These are phyloP conservation scores for Cephus runcator DNA, from an alignment of 2,888 invertebrate genomes.

Conservation along the genomic window DNA sequence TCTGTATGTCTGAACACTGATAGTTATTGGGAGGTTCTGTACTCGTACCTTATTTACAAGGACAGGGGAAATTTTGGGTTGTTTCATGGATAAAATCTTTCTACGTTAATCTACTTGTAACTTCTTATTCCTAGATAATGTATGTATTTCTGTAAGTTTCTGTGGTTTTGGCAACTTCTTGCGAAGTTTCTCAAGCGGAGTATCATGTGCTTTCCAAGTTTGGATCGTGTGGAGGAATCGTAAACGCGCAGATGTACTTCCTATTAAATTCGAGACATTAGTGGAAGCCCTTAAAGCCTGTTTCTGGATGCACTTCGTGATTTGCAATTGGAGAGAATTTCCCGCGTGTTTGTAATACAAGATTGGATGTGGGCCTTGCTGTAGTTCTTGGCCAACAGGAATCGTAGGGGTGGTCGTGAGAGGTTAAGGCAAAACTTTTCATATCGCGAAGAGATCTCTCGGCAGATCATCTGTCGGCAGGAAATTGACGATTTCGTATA, in stretches of 20 bases:
- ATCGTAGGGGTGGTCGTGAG: neutral
- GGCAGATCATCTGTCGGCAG: neutral
- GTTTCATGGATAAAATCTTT: neutral
- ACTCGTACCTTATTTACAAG: neutral
- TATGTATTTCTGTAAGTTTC: neutral
- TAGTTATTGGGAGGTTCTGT: neutral
- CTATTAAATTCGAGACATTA: neutral
- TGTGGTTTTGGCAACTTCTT: neutral
- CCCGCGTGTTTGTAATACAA: neutral
- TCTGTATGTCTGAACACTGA: neutral
- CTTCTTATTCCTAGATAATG: neutral
- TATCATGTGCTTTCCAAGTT: neutral
- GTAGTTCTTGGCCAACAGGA: neutral
- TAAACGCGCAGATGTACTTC: neutral
- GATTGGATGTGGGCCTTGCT: neutral
- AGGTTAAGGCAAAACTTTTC: neutral
- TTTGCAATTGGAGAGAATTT: neutral
- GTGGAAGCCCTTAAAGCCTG: neutral
- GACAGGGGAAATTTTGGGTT: neutral
- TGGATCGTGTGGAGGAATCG: neutral
- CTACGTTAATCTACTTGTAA: neutral
- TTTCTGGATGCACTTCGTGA: neutral
- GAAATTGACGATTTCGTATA: constrained; percentile 16
- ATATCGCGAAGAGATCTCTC: neutral
- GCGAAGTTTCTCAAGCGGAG: neutral